phyloP scores from a whole-genome alignment of 37 sponge, comb jelly and placozoan genomes.

The Spongia lamella region DNA sequence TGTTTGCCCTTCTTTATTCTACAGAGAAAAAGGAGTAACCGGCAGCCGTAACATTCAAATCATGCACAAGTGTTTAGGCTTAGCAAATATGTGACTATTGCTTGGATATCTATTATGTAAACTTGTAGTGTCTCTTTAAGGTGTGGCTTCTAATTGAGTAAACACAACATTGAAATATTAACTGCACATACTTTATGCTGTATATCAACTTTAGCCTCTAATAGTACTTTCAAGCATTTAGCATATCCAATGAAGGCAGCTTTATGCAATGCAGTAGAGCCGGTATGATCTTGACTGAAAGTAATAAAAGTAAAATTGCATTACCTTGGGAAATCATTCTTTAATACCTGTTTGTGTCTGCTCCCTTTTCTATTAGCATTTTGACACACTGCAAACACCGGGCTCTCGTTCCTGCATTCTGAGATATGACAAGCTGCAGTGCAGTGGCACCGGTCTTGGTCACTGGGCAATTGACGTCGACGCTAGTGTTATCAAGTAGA shows the following conservation, averaged over 20 bases:
- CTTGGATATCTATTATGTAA: too few relatives aligned
- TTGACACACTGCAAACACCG: conserved; percentile 43
- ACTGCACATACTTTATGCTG: conserved; percentile 36
- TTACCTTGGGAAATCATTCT: too few relatives aligned
- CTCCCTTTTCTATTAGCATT: conserved; percentile 53
- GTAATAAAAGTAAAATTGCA: too few relatives aligned
- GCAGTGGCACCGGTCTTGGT: conserved; percentile 33
- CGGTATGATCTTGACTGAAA: conserved; percentile 24
- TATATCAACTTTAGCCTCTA: conserved; percentile 57
- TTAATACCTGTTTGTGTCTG: conserved; percentile 59
- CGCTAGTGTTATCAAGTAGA: conserved; percentile 45
- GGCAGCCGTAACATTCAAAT: too few relatives aligned
- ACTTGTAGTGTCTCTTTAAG: too few relatives aligned
- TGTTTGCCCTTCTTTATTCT: conserved; percentile 55
- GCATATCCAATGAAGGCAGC: conserved; percentile 42
- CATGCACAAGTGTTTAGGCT: too few relatives aligned
- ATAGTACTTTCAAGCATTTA: conserved; percentile 35
- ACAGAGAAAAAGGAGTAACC: neutral
- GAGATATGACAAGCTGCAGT: conserved; percentile 40
- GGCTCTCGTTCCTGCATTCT: neutral
- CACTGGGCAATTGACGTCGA: conserved; percentile 22
- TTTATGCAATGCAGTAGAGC: conserved; percentile 54
- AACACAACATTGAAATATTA: too few relatives aligned
- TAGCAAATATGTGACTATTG: too few relatives aligned
- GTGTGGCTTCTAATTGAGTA: too few relatives aligned